These are phyloP conservation scores for Suricata suricatta DNA, from an alignment of 2,113 vertebrate genomes.

Conservation along the genomic window DNA sequence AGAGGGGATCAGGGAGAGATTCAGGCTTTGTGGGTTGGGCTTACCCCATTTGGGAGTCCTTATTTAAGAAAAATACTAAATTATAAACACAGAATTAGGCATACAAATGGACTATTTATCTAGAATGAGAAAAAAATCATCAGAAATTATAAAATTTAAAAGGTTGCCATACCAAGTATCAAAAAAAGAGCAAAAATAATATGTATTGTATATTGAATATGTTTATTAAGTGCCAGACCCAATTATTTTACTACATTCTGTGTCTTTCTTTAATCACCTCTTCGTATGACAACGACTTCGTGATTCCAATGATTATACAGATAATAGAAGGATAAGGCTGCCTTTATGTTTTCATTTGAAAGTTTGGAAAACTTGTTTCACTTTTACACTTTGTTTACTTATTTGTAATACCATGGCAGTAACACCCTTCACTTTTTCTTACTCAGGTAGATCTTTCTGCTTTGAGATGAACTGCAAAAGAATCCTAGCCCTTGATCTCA, in stretches of 20 bases:
- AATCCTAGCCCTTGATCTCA: background rate
- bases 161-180: background rate
- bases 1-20: background rate
- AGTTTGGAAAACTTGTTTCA: background rate
- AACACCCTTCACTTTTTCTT: background rate
- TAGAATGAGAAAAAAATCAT: background rate
- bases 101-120: background rate
- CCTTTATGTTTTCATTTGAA: background rate
- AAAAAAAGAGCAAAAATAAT: background rate
- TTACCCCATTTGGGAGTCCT: background rate
- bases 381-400: background rate
- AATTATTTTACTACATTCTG: background rate
- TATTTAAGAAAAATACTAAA: background rate
- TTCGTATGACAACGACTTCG: background rate
- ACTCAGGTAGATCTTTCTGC: background rate
- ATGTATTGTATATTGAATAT: background rate
- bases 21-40: background rate
- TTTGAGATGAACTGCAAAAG: background rate
- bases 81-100: background rate
- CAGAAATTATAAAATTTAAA: background rate
- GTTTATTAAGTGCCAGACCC: background rate
- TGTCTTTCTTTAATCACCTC: background rate
- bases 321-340: background rate
- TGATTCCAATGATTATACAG: background rate
- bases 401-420: background rate